These are phyloP conservation scores for Recurvirostra avosetta DNA, from an alignment of 2,113 vertebrate genomes.

Conservation along the genomic window DNA sequence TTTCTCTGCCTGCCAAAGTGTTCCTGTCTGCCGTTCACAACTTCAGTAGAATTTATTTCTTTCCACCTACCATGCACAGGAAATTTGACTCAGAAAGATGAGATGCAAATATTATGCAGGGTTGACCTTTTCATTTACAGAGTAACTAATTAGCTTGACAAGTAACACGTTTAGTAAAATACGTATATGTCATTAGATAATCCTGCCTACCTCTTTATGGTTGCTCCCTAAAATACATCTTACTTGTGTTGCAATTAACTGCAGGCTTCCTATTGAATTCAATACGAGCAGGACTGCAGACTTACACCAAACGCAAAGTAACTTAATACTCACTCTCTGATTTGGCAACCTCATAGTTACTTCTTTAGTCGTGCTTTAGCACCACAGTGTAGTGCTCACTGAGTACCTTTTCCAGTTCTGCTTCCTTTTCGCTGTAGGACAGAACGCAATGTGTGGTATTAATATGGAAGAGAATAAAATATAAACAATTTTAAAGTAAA, in stretches of 20 bases:
- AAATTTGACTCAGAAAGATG: constrained; percentile 43
- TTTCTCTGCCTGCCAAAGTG: neutral
- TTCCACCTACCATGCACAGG: constrained; percentile 12
- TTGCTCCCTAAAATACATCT: neutral
- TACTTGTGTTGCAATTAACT: neutral
- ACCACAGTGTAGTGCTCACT: neutral
- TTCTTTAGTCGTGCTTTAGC: neutral
- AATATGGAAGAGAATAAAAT: neutral
- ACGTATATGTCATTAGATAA: constrained; percentile 22
- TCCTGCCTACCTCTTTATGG: constrained; percentile 1
- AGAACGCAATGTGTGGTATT: neutral
- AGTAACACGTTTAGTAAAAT: constrained; percentile 24
- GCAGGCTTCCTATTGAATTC: neutral
- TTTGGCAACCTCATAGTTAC: neutral
- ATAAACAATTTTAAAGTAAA: neutral
- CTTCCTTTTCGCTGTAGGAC: neutral
- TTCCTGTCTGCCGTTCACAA: neutral
- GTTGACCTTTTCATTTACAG: constrained; percentile 56
- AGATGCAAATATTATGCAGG: constrained; percentile 53
- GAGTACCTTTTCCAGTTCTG: neutral
- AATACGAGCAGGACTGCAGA: neutral
- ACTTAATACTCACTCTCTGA: neutral
- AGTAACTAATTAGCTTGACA: constrained; percentile 55
- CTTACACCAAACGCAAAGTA: neutral
- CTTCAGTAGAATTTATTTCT: neutral